A percentile compares a stretch with the other conserved stretches of the same genome.
These are phyloP conservation scores for Leptinotarsa juncta DNA, from an alignment of 2,888 invertebrate species.

Conservation along the genomic window DNA sequence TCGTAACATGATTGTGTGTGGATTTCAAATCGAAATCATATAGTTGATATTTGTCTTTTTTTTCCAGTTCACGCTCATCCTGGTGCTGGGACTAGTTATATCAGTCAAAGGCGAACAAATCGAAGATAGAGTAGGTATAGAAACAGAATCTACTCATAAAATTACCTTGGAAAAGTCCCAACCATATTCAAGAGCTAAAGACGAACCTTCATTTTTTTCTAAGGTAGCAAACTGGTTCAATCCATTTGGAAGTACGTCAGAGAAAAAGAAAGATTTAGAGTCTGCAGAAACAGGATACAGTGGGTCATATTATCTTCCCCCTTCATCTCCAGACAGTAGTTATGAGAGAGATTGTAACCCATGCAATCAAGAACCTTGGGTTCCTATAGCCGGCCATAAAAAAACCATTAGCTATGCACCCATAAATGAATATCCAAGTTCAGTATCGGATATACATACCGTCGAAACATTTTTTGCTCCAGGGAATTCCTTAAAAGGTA, in stretches of 20 bases:
- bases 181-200: slow-evolving; percentile 43
- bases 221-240: slow-evolving; percentile 74
- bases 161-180: slow-evolving; percentile 57
- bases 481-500: slow-evolving; percentile 17
- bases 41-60: slow-evolving; percentile 14
- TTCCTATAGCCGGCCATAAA: slow-evolving; percentile 71
- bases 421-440: slow-evolving; percentile 50
- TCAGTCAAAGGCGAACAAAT: slow-evolving; percentile 49
- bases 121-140: slow-evolving; percentile 61
- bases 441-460: slow-evolving; percentile 29
- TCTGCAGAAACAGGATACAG: slow-evolving; percentile 45
- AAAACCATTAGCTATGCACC: slow-evolving; percentile 57
- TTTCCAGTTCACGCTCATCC: slow-evolving; percentile 41
- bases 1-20: too few relatives aligned
- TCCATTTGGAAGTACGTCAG: slow-evolving; percentile 56
- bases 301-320: slow-evolving; percentile 53
- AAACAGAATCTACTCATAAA: slow-evolving; percentile 66
- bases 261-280: slow-evolving; percentile 41
- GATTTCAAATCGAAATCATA: too few relatives aligned
- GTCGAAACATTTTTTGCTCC: slow-evolving; percentile 36
- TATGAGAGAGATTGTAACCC: slow-evolving; percentile 73
- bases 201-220: slow-evolving; percentile 69
- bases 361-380: slow-evolving; percentile 86
- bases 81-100: slow-evolving; percentile 33
- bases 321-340: slow-evolving; percentile 44